Percentiles rank a stretch among this genome's conserved stretches.
Conservation (phyloP, 2,113 vertebrate genomes). For the Mesocricetus auratus region DNA sequence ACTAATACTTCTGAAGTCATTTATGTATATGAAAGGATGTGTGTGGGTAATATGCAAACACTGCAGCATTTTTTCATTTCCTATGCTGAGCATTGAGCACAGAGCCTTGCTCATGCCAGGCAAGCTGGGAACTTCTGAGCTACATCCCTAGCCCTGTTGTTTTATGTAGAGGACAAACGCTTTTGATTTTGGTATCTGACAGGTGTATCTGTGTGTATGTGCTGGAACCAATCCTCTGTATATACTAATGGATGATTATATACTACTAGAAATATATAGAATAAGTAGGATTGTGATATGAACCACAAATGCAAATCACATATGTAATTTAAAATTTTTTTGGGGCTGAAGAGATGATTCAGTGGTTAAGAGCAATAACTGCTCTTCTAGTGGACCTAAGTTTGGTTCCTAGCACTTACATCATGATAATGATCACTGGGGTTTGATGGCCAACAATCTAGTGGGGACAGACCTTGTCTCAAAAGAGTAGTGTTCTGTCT, state of each 20-base stretch:
- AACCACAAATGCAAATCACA: not conserved
- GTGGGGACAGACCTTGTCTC: not conserved
- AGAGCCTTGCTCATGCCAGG: not conserved
- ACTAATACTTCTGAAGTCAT: not conserved
- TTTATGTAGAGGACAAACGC: not conserved
- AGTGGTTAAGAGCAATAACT: not conserved
- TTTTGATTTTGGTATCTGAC: not conserved
- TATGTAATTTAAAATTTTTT: not conserved
- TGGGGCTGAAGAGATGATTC: not conserved
- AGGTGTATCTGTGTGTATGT: not conserved
- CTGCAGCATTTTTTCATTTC: not conserved
- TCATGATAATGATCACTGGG: not conserved
- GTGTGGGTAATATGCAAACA: not conserved
- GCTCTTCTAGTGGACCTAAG: not conserved
- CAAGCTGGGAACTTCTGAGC: not conserved
- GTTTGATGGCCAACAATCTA: not conserved
- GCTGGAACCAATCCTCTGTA: not conserved
- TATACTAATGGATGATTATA: not conserved
- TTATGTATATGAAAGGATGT: not conserved
- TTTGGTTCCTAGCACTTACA: not conserved
- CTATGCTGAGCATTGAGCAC: not conserved
- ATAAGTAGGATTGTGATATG: slow-evolving; percentile 10
- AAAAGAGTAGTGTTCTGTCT: not conserved
- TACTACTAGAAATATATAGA: not conserved
- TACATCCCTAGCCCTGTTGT: not conserved